Conservation (phyloP, 2,797 vertebrate genomes). For the Paramormyrops hopkinsi region DNA sequence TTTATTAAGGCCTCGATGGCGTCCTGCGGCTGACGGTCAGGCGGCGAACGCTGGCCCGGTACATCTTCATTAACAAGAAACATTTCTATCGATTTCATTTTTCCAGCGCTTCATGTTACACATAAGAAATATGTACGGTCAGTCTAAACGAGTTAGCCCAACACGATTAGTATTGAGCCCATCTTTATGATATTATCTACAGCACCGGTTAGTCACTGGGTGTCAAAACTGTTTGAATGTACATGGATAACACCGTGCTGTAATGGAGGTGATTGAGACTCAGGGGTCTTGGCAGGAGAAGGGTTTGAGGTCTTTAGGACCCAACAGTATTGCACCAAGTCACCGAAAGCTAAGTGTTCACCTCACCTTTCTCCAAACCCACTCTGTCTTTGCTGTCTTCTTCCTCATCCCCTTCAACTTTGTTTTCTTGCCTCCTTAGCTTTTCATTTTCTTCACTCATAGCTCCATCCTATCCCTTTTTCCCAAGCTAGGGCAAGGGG, state of each 20-base stretch:
- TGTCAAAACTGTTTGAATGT: slow-evolving; percentile 84
- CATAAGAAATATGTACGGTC: slow-evolving; percentile 85
- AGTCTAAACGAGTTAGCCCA: slow-evolving; percentile 86
- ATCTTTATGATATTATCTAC: slow-evolving; percentile 84
- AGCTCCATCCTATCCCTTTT: background rate
- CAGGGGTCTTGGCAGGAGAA: background rate
- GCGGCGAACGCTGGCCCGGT: slow-evolving; percentile 72
- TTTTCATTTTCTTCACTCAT: background rate
- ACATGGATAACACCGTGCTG: slow-evolving; percentile 79
- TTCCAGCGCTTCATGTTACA: slow-evolving; percentile 82
- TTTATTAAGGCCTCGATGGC: slow-evolving; percentile 60
- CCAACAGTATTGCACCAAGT: slow-evolving; percentile 3
- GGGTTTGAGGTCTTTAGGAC: background rate
- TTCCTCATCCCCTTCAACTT: background rate
- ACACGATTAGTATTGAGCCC: slow-evolving; percentile 91
- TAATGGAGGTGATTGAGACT: slow-evolving; percentile 45
- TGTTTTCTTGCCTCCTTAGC: slow-evolving; percentile 4
- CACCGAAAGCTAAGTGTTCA: background rate
- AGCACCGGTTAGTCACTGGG: slow-evolving; percentile 76
- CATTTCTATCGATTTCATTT: slow-evolving; percentile 95
- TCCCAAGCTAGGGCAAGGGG: background rate
- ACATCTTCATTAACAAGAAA: slow-evolving; percentile 98
- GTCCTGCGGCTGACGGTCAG: slow-evolving; percentile 67
- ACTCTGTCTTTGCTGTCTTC: background rate
- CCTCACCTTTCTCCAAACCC: background rate